Evolutionary conservation across 2,797 vertebrate genomes (phyloP), one percentile per base, ranked within the genome.

Genomic region (Lepilemur septentrionalis): DNA sequence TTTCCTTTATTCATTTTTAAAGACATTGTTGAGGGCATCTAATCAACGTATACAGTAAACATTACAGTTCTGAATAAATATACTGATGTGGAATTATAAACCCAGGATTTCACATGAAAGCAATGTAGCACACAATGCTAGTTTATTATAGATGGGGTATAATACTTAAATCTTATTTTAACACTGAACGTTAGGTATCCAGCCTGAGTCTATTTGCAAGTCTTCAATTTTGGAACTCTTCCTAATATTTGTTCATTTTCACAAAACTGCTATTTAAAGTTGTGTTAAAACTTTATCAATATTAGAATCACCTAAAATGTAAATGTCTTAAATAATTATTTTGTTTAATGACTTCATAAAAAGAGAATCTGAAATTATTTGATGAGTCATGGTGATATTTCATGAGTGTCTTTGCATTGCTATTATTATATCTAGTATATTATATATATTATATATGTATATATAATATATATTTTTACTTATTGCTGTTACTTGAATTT

Each of bases 1-100:
- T 91, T 92, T 78, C 32, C 12, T 52, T 93, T 59, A 76, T 63
- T 81, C 9, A 63, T 83, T 88, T 88, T 67, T 59, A 92, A 93
- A 92, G 8, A 48, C 18, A 61, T 25, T 79, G 50, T 2, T 81
- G 25, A 90, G 28, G 43, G 1, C 17, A 82, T 28, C 17, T 46
- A 90, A 89, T 91, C 48, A 72, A 65, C 59, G 14, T 59, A 18
- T 46, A 61, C 0, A 65, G 23, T 61, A 80, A 80, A 3, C 32
- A 69, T 48, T 84, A 65, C 6, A 72, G n/a, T 76, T 94, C 59
- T 61, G 5, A 61, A 79, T 61, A 87, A 93, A 22, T 57, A 48
- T 50, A 30, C 2, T 1, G 22, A 87, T 17, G 4, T 61, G 23
- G 18, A 92, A 75, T n/a, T 41, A 35, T 13, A 73, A 87, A 92